These are phyloP conservation scores for Morpho helenor DNA, from an alignment of 2,888 invertebrate genomes.

Conservation along the genomic window DNA sequence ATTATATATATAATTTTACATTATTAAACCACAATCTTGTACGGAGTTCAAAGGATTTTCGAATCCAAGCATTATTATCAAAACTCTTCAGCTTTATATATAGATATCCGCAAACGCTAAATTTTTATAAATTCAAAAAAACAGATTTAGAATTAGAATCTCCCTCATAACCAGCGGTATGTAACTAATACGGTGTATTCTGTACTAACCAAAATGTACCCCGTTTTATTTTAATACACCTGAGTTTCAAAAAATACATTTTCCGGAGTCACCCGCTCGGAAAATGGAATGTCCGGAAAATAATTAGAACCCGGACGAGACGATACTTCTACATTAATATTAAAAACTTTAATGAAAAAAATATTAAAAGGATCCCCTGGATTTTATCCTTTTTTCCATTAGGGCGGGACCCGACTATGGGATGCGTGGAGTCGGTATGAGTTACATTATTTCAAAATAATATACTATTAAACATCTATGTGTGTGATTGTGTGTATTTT, in stretches of 20 bases:
- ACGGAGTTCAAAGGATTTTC: too few relatives aligned
- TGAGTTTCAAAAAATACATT: constrained; percentile 29
- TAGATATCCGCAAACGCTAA: too few relatives aligned
- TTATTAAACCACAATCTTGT: too few relatives aligned
- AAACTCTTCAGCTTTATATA: too few relatives aligned
- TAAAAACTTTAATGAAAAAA: constrained; percentile 80
- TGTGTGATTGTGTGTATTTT: too few relatives aligned
- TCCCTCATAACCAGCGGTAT: constrained; percentile 35
- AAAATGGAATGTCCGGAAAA: constrained; percentile 61
- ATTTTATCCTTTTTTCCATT: constrained; percentile 77
- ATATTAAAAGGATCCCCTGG: constrained; percentile 69
- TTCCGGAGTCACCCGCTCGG: constrained; percentile 41
- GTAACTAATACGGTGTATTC: constrained; percentile 38
- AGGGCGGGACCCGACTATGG: constrained; percentile 40
- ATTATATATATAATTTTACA: too few relatives aligned
- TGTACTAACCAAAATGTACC: constrained; percentile 20
- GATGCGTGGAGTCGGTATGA: constrained; percentile 34
- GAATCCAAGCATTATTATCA: too few relatives aligned
- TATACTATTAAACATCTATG: too few relatives aligned
- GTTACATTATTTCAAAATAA: background rate
- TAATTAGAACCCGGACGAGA: constrained; percentile 60
- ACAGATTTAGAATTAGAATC: too few relatives aligned
- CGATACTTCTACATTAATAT: constrained; percentile 71
- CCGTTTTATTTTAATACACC: constrained; percentile 28
- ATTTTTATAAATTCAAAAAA: too few relatives aligned